A percentile compares a stretch with the other conserved stretches of the same genome.
Evolutionary conservation across 1,140 invertebrate genomes (phyloP).

Genomic region (Apis mellifera): Amel_HAv3.1 CM009941.2:7605001-7605500

Average conservation of each 20-base stretch:
- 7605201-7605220: not conserved
- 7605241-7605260: conserved; percentile 19
- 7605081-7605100: conserved; percentile 81
- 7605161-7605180: conserved; percentile 25
- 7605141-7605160: conserved; percentile 71
- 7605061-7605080: conserved; percentile 81
- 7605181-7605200: conserved; percentile 28
- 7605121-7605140: conserved; percentile 63
- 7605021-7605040: conserved; percentile 80
- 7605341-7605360: too few species aligned
- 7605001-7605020: conserved; percentile 78
- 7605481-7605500: too few species aligned
- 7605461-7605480: too few species aligned
- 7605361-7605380: too few species aligned
- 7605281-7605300: conserved; percentile 10
- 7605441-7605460: too few species aligned
- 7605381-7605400: too few species aligned
- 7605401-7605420: too few species aligned
- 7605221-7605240: not conserved
- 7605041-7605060: conserved; percentile 81
- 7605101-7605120: conserved; percentile 68
- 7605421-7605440: too few species aligned
- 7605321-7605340: too few species aligned
- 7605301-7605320: too few species aligned
- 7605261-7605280: conserved; percentile 35